A percentile compares a stretch with the other conserved stretches of the same genome.
phyloP scores from a whole-genome alignment of 2,113 vertebrate genomes.

The Gobio gobio region DNA sequence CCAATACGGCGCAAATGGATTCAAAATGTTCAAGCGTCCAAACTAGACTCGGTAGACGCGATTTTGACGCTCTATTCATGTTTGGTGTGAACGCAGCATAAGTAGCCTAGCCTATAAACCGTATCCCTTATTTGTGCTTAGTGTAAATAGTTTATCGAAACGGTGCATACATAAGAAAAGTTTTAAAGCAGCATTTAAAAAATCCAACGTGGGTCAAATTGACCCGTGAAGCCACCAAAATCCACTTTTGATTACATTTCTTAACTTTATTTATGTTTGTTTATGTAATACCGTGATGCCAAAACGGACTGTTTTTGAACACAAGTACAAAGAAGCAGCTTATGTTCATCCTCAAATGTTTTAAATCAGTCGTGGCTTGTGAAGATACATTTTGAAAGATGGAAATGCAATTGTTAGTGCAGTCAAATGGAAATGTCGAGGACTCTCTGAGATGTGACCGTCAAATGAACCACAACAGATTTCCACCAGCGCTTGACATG shows the following conservation, averaged over 20 bases:
- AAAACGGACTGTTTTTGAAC: background rate
- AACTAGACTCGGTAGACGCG: too few species aligned
- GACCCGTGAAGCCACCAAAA: too few species aligned
- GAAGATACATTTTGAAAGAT: background rate
- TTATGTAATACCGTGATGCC: background rate
- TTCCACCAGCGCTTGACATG: background rate
- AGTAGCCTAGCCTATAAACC: too few species aligned
- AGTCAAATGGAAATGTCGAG: background rate
- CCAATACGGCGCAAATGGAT: too few species aligned
- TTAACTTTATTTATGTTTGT: background rate
- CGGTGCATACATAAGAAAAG: background rate
- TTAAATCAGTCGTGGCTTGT: background rate
- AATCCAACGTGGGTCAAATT: background rate
- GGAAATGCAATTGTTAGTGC: too few species aligned
- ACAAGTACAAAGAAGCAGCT: background rate
- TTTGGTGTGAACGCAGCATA: too few species aligned
- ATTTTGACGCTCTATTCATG: too few species aligned
- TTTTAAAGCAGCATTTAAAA: background rate
- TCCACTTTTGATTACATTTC: background rate
- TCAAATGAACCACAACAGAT: background rate
- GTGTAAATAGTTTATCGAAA: background rate
- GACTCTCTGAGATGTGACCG: background rate
- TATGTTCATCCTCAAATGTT: background rate
- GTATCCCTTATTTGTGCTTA: too few species aligned
- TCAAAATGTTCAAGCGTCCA: too few species aligned